Evolutionary conservation across 2,113 vertebrate species (phyloP).

Genomic region (Tyrannus savana): DNA sequence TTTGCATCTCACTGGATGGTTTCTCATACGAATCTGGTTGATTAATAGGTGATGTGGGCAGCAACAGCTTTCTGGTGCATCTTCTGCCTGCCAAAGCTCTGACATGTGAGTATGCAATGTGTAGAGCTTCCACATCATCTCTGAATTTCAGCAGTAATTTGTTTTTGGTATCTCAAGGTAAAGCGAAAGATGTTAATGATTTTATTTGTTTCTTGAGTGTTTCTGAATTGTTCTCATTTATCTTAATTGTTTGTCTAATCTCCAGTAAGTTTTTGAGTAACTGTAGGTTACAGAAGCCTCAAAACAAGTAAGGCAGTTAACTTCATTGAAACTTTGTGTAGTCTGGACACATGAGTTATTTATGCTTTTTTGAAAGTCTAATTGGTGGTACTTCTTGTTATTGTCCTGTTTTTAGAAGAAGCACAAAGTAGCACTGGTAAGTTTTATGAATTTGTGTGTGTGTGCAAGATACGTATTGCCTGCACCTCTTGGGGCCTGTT

Average conservation of each 20-base stretch:
- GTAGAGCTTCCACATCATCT: not conserved
- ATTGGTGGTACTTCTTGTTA: not conserved
- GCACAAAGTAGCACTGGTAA: not conserved
- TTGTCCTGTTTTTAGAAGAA: conserved; percentile 15
- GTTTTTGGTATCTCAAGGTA: not conserved
- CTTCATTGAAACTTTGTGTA: not conserved
- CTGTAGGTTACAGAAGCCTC: not conserved
- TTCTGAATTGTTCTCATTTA: not conserved
- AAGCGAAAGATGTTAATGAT: not conserved
- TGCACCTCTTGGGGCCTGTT: not conserved
- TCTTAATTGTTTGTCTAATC: not conserved
- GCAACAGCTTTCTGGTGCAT: not conserved
- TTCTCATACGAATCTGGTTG: not conserved
- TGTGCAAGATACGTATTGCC: not conserved
- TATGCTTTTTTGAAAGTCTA: conserved; percentile 36
- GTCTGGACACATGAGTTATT: conserved; percentile 10
- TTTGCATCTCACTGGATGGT: not conserved
- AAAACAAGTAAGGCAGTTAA: not conserved
- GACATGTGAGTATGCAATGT: conserved; percentile 13
- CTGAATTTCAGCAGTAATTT: not conserved
- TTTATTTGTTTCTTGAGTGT: not conserved
- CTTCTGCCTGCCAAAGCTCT: not conserved
- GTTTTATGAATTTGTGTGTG: not conserved
- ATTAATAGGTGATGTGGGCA: not conserved
- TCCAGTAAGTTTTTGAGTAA: not conserved